Base-by-base conservation (phyloP, 2,888 invertebrate genomes). In the Halictus quadricinctus region DNA sequence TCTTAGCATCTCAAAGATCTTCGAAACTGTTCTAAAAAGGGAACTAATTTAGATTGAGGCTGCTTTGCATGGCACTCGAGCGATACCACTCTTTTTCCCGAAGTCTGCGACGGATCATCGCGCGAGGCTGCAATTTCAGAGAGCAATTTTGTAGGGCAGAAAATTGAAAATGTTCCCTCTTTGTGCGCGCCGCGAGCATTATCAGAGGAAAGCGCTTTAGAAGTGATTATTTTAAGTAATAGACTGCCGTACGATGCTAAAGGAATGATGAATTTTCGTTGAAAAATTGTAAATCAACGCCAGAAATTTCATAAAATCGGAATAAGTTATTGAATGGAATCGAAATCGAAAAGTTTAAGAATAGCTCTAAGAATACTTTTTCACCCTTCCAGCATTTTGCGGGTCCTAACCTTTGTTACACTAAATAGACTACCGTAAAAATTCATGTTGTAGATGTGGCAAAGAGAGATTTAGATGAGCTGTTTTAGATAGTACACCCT, bases 1-100 rank as follows among this genome's bases (percentile, higher is more conserved):
- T 54, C 54, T 54, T 54, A 54, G 54, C 54, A 54, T 54, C 54
- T 54, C 54, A 54, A 54, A 54, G 54, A 54, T n/a, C 54, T 54
- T 54, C 21, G 54, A n/a, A 10, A n/a, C 21, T 54, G 21, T 54
- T n/a, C 10, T 21, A n/a, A 54, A 54, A n/a, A n/a, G 3, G 21
- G 21, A 54, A 54, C 21, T 54, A 54, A 54, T 54, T 21, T 54
- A 54, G 21, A n/a, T 54, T 10, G 54, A n/a, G 21, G 21, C 54
- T 54, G 54, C 21, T 54, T 54, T 54, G 54, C 54, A 54, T 54
- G 54, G 21, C 10, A 54, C 21, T 54, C 54, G 54, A 3, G 21
- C 10, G 21, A n/a, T 10, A 54, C 21, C 54, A n/a, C 54, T 10
- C 21, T 21, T 54, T n/a, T n/a, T 10, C 2, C 54, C 54, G 54